phyloP scores from a whole-genome alignment of 2,888 invertebrate species.

The Lepidocyrtoides sp. region DNA sequence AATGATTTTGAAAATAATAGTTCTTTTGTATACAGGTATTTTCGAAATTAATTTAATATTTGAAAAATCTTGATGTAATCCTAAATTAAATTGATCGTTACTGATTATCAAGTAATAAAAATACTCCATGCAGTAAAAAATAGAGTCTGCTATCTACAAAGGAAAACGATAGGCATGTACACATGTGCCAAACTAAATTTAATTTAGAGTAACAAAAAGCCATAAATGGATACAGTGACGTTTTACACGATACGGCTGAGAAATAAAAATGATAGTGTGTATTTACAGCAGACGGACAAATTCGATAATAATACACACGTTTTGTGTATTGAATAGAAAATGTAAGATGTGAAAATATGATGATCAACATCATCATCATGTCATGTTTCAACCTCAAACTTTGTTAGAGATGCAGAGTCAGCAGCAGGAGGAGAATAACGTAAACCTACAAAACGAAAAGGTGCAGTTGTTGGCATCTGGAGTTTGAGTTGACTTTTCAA shows the following conservation, averaged over 20 bases:
- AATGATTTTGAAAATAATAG: too few species aligned
- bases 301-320: conserved; percentile 24
- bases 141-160: too few species aligned
- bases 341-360: background rate
- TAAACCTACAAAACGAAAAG: conserved; percentile 23
- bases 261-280: background rate
- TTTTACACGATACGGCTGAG: conserved; percentile 6
- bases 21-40: too few species aligned
- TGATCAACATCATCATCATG: conserved; percentile 32
- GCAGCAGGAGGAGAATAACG: background rate
- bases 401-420: background rate
- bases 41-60: too few species aligned
- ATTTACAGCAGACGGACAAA: conserved; percentile 1
- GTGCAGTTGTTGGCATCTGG: conserved; percentile 80
- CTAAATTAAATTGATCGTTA: too few species aligned
- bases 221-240: background rate
- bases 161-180: too few species aligned
- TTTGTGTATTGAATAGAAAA: background rate
- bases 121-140: background rate
- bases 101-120: too few species aligned
- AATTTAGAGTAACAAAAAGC: background rate
- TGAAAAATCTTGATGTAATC: too few species aligned
- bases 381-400: conserved; percentile 44
- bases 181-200: background rate
- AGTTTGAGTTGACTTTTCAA: conserved; percentile 70